A percentile compares a stretch with the other conserved stretches of the same genome.
Conservation (phyloP, 2,797 vertebrate species). For the Oreochromis mossambicus region DNA sequence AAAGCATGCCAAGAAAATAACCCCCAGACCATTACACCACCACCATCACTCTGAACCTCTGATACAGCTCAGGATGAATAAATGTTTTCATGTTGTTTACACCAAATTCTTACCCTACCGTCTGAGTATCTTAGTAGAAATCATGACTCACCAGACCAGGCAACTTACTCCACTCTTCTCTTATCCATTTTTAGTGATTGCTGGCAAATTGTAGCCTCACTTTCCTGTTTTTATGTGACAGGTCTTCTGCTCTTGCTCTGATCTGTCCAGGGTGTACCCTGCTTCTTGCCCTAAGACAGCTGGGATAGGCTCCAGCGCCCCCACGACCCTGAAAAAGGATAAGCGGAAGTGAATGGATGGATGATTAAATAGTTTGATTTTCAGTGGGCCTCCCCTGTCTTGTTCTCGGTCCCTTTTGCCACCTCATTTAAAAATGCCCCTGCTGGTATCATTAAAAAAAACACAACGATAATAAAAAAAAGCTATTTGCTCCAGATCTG, state of each 20-base stretch:
- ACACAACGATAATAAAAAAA: not conserved
- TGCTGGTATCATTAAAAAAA: not conserved
- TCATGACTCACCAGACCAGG: not conserved
- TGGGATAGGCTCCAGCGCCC: not conserved
- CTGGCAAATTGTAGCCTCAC: not conserved
- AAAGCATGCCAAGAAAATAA: not conserved
- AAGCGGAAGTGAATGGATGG: not conserved
- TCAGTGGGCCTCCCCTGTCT: not conserved
- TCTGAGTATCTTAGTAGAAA: not conserved
- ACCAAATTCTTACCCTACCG: not conserved
- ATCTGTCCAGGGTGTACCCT: not conserved
- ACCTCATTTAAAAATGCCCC: not conserved
- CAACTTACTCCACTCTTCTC: not conserved
- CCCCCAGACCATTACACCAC: not conserved
- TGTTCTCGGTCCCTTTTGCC: not conserved
- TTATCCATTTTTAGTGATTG: not conserved
- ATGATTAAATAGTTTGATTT: not conserved
- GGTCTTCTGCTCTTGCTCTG: not conserved
- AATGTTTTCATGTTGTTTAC: not conserved
- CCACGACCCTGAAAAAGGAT: too few species aligned
- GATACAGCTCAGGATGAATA: not conserved
- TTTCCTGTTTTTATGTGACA: not conserved
- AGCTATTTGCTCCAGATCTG: not conserved
- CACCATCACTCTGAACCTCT: not conserved
- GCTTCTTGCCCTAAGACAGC: not conserved